phyloP scores from a whole-genome alignment of 2,888 invertebrate species.

The Dryomyza anilis region DNA sequence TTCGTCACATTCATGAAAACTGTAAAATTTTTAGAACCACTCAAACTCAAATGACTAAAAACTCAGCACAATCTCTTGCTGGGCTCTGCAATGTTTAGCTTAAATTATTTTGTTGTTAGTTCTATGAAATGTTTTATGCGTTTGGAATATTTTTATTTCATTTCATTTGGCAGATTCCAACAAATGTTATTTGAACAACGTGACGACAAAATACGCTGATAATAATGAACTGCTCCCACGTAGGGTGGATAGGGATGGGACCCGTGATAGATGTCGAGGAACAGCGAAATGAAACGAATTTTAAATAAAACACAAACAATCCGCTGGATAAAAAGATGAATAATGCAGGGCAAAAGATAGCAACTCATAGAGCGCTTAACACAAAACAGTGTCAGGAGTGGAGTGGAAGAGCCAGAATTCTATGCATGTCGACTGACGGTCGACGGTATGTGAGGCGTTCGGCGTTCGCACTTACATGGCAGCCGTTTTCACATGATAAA shows the following conservation, averaged over 20 bases:
- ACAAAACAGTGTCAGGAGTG: background rate
- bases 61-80: background rate
- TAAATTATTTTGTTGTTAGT: too few species aligned
- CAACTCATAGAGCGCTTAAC: background rate
- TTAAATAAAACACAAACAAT: slow-evolving; percentile 21
- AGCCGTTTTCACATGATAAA: slow-evolving; percentile 55
- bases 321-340: slow-evolving; percentile 26
- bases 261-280: slow-evolving; percentile 15
- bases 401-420: background rate
- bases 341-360: slow-evolving; percentile 24
- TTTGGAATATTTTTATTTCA: slow-evolving; percentile 31
- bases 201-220: slow-evolving; percentile 17
- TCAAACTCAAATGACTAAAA: background rate
- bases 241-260: background rate
- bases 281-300: slow-evolving; percentile 22
- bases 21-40: too few species aligned
- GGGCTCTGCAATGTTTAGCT: background rate
- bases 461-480: slow-evolving; percentile 35
- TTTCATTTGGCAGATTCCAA: background rate
- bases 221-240: slow-evolving; percentile 10
- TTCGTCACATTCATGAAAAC: too few species aligned
- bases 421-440: too few species aligned
- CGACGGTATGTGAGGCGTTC: too few species aligned
- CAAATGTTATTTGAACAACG: slow-evolving; percentile 28
- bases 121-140: slow-evolving; percentile 26